Base-by-base conservation (phyloP, 1,140 invertebrate species). In the Trachelipus rathkii region DNA sequence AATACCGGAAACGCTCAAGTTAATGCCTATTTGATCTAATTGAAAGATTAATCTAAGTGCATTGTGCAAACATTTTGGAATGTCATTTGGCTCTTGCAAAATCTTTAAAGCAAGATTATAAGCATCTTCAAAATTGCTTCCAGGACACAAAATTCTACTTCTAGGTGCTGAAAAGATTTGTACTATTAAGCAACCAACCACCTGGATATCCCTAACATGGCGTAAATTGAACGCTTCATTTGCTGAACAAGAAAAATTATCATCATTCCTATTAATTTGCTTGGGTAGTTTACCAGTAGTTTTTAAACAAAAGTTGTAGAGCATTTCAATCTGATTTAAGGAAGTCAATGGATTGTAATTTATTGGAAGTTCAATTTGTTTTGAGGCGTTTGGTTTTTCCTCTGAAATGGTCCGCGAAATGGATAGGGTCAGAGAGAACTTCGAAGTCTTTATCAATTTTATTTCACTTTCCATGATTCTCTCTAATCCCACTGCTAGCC, bases 291-390 rank as follows among this genome's bases (percentile, higher is more conserved):
- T 77, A 33, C 72, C 77, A 53, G 72, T 71, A 0, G 82, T 79
- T 79, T 84, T 84, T 45, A 78, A 76, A 21, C 82, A 82, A 78
- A 87, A 87, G 21, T 83, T 82, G 66, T 82, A 83, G 33, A 85
- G 77, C 66, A 83, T 80, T 80, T 87, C 86, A 15, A 95, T 85
- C 74, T 92, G 89, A 74, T 91, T 88, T 24, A 97, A 87, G 11
- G 89, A 87, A 15, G 89, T 86, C 5, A 91, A 86, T 0, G 94
- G 93, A 85, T 95, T 95, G 81, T 92, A 97, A 83, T 95, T 92
- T 83, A 92, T 93, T 0, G 95, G 94, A 9, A 96, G 79, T 24
- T 81, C 82, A 73, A 88, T 84, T 43, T 76, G 70, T 15, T 74
- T 80, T 44, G 79, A 66, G 33, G 33, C 6, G 24, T 67, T 75